Evolutionary conservation across 2,888 invertebrate species (phyloP).

Genomic region (Hedya salicella): DNA sequence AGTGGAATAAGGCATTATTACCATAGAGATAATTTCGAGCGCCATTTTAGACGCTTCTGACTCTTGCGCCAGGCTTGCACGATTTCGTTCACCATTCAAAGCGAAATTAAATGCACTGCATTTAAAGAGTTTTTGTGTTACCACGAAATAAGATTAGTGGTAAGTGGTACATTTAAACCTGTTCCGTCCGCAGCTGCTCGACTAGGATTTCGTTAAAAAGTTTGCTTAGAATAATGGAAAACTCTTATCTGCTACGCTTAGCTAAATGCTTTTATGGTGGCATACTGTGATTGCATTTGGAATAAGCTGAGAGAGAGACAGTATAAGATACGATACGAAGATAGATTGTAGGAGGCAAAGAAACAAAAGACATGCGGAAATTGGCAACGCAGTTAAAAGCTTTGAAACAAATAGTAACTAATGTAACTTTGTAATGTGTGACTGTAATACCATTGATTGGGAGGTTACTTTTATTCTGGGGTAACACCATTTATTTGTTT

Average conservation of each 20-base stretch:
- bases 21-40: not conserved
- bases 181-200: slow-evolving; percentile 26
- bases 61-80: slow-evolving; percentile 46
- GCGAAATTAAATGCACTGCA: slow-evolving; percentile 45
- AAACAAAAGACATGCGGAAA: too few relatives aligned
- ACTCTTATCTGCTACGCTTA: slow-evolving; percentile 21
- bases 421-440: too few relatives aligned
- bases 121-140: slow-evolving; percentile 48
- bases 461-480: too few relatives aligned
- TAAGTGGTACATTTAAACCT: slow-evolving; percentile 41
- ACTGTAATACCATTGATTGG: too few relatives aligned
- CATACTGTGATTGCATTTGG: slow-evolving; percentile 14
- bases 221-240: slow-evolving; percentile 32
- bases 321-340: too few relatives aligned
- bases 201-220: slow-evolving; percentile 31
- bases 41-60: slow-evolving; percentile 41
- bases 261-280: slow-evolving; percentile 12
- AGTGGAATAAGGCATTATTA: too few relatives aligned
- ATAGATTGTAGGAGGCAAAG: not conserved
- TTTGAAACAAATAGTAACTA: too few relatives aligned
- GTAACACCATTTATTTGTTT: too few relatives aligned
- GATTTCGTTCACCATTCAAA: slow-evolving; percentile 47
- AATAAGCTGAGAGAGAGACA: not conserved
- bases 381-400: too few relatives aligned
- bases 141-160: slow-evolving; percentile 46